Evolutionary conservation across 2,888 invertebrate genomes (phyloP), one percentile per base, ranked within the genome.

Genomic region (Alentia gelatinosa): DNA sequence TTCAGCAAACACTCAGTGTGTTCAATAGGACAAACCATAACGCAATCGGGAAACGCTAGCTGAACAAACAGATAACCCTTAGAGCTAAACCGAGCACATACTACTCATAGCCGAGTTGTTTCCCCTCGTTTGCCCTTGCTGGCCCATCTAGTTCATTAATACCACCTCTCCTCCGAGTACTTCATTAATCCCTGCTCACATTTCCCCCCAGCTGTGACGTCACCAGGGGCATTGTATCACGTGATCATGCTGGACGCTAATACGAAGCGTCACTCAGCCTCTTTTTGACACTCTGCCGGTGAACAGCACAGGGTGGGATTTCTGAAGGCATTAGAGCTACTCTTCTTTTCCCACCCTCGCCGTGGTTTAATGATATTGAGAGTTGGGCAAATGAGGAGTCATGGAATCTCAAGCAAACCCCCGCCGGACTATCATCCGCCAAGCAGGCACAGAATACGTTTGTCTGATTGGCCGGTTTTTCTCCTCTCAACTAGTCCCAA

Each of bases 361-460:
- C 79, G 37, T 23, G 39, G 37, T 47, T 86, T 86, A 86, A 86
- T 86, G 86, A 86, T 86, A 86, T 86, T 86, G 86, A 86, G 50
- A 86, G 50, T 86, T 86, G 47, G 47, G 42, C 47, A 86, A 86
- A 86, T 86, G 86, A 42, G 86, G 30, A 50, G 47, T 50, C 42
- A 86, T 50, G 86, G 42, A 86, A 86, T 86, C 86, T 30, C 47
- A 23, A 23, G 39, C 79, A 33, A 79, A 35, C 79, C 79, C 35
- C 79, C 79, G 19, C n/a, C 79, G 37, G 37, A 35, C 79, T 79
- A 79, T 79, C 79, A 79, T 79, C 39, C 39, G 37, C 37, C 79
- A 39, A 35, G 79, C 79, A 79, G 79, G 79, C 79, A 37, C 15
- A 50, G 86, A 86, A 86, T 86, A 86, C 86, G 47, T 86, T 86